phyloP scores from a whole-genome alignment of 1,140 invertebrate genomes.

The Cylas formicarius region DNA sequence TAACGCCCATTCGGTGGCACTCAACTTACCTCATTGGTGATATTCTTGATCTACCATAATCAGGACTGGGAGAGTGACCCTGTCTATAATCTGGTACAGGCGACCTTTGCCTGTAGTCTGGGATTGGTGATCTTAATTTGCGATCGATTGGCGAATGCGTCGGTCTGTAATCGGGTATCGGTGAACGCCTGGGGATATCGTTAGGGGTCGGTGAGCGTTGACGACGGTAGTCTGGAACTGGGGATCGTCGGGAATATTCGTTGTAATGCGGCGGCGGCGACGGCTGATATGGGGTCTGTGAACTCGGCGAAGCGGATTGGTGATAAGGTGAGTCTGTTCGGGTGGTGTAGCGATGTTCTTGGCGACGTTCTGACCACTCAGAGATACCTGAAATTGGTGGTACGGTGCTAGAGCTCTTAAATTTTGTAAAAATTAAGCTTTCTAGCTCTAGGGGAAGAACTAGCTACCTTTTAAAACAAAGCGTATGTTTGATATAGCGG shows the following conservation, averaged over 20 bases:
- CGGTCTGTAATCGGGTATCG: constrained; percentile 40
- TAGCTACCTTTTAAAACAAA: too few species aligned
- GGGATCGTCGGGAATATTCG: constrained; percentile 1
- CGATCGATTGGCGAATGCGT: constrained; percentile 16
- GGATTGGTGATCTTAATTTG: constrained; percentile 19
- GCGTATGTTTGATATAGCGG: too few species aligned
- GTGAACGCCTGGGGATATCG: constrained; percentile 43
- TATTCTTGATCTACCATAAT: constrained; percentile 22
- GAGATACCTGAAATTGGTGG: constrained; percentile 54
- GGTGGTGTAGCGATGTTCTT: constrained; percentile 34
- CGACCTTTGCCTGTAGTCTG: constrained; percentile 18
- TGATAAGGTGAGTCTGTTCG: constrained; percentile 5
- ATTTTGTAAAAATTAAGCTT: too few species aligned
- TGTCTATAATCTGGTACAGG: constrained; percentile 20
- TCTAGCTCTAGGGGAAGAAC: too few species aligned
- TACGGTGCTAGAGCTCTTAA: too few species aligned
- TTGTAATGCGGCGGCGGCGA: constrained; percentile 12
- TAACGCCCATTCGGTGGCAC: too few species aligned
- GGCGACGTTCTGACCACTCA: constrained; percentile 67
- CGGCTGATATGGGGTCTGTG: constrained; percentile 14
- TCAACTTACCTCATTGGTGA: constrained; percentile 24
- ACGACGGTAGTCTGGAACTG: too few species aligned
- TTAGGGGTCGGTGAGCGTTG: constrained; percentile 35
- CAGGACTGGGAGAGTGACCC: constrained; percentile 19
- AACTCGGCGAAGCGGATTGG: too few species aligned